Evolutionary conservation across 2,888 invertebrate genomes (phyloP).

Genomic region (Caenorhabditis sp.): DNA sequence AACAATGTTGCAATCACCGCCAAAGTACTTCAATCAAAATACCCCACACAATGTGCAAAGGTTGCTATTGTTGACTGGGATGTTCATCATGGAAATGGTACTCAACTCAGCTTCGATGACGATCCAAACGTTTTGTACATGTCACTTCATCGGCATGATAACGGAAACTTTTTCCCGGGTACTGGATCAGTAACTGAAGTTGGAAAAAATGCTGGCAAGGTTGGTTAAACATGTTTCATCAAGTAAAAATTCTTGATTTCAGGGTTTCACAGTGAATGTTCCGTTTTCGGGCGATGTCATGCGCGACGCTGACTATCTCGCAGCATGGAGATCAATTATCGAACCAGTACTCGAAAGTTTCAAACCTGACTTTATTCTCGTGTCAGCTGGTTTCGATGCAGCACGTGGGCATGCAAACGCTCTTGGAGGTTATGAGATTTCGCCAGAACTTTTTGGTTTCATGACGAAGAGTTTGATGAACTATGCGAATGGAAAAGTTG

Average conservation of each 20-base stretch:
- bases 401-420: conserved; percentile 92
- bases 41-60: conserved; percentile 75
- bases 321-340: conserved; percentile 86
- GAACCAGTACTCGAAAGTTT: conserved; percentile 87
- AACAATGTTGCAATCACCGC: conserved; percentile 96
- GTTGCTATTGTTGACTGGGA: conserved; percentile 96
- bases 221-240: neutral
- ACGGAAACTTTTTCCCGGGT: conserved; percentile 95
- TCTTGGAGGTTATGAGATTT: conserved; percentile 89
- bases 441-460: conserved; percentile 83
- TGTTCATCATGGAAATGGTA: conserved; percentile 77
- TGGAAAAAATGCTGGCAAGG: conserved; percentile 63
- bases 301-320: conserved; percentile 91
- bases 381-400: conserved; percentile 97
- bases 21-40: conserved; percentile 80
- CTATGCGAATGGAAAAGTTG: conserved; percentile 76
- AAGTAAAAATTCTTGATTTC: neutral
- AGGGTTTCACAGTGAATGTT: conserved; percentile 92
- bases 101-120: conserved; percentile 96
- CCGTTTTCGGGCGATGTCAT: conserved; percentile 92
- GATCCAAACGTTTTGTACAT: conserved; percentile 92
- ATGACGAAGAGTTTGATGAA: conserved; percentile 92
- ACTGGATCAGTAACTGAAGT: conserved; percentile 91
- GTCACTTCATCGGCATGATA: conserved; percentile 97
- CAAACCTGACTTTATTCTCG: conserved; percentile 77